A percentile compares a stretch with the other conserved stretches of the same genome.
Evolutionary conservation across 1,140 invertebrate species (phyloP).

Genomic region (Microplitis mediator): DNA sequence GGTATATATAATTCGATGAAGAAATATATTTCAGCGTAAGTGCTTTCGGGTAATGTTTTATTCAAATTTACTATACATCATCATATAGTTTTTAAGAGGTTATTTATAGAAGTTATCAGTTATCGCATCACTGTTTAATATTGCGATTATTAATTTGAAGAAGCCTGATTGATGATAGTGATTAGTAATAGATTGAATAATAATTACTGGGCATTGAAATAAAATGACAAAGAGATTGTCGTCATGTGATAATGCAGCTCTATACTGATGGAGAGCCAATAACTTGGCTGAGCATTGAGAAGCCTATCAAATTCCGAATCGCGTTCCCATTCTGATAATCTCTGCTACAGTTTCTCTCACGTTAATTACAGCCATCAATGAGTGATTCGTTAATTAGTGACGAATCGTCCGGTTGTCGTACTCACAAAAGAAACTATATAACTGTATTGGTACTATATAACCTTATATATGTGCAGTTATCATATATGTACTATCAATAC

Average conservation of each 20-base stretch:
- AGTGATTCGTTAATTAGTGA: conserved; percentile 61
- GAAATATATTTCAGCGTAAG: not conserved
- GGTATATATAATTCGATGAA: not conserved
- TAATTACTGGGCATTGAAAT: too few species aligned
- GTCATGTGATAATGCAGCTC: not conserved
- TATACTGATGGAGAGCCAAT: not conserved
- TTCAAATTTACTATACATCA: too few species aligned
- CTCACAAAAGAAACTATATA: conserved; percentile 9
- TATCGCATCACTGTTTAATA: too few species aligned
- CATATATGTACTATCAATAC: too few species aligned
- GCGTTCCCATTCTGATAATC: not conserved
- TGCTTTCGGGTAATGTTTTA: too few species aligned
- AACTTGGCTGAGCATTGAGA: not conserved
- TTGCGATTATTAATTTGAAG: too few species aligned
- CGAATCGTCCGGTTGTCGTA: not conserved
- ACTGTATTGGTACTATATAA: conserved; percentile 49
- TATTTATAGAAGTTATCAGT: too few species aligned
- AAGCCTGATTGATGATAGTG: too few species aligned
- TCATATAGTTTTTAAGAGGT: too few species aligned
- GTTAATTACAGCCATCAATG: conserved; percentile 54
- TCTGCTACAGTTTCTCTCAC: conserved; percentile 43
- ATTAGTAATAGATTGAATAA: too few species aligned
- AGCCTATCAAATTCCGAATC: conserved; percentile 6
- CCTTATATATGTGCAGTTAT: conserved; percentile 43
- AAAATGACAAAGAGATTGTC: not conserved